Evolutionary conservation across 1,140 invertebrate species (phyloP).

Genomic region (Drosophila prosaltans): DNA sequence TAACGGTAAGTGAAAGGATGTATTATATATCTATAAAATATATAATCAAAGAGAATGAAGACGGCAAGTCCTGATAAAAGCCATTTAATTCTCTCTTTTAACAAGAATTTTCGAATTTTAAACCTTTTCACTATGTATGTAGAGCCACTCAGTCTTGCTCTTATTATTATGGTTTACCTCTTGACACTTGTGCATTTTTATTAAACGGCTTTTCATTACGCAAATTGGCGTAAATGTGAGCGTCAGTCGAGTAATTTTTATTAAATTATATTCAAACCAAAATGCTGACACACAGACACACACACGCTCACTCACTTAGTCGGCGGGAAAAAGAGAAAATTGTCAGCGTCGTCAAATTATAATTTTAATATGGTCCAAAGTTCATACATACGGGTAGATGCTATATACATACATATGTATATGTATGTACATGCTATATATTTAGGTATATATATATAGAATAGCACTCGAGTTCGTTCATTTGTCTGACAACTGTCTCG

Average conservation of each 20-base stretch:
- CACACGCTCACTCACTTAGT: background rate
- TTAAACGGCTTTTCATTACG: conserved; percentile 72
- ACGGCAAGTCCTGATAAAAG: background rate
- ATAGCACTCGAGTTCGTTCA: conserved; percentile 13
- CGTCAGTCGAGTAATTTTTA: conserved; percentile 51
- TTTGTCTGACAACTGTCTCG: conserved; percentile 61
- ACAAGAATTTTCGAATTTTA: background rate
- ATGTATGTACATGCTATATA: background rate
- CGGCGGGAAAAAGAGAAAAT: conserved; percentile 24
- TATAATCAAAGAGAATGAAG: conserved; percentile 13
- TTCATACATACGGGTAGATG: background rate
- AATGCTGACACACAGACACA: conserved; percentile 18
- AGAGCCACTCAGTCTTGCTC: background rate
- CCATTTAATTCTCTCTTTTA: background rate
- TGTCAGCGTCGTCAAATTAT: conserved; percentile 71
- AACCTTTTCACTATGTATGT: background rate
- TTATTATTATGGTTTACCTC: background rate
- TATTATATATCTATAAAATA: conserved; percentile 49
- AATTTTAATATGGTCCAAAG: conserved; percentile 54
- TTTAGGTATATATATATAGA: conserved; percentile 7
- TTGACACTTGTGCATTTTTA: conserved; percentile 33
- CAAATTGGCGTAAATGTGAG: conserved; percentile 57
- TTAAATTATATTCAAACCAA: conserved; percentile 55
- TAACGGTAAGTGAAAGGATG: conserved; percentile 75
- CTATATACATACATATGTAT: background rate